Percentiles rank a stretch among this genome's conserved stretches.
Evolutionary conservation across 2,797 vertebrate species (phyloP).

Genomic region (Argya squamiceps): DNA sequence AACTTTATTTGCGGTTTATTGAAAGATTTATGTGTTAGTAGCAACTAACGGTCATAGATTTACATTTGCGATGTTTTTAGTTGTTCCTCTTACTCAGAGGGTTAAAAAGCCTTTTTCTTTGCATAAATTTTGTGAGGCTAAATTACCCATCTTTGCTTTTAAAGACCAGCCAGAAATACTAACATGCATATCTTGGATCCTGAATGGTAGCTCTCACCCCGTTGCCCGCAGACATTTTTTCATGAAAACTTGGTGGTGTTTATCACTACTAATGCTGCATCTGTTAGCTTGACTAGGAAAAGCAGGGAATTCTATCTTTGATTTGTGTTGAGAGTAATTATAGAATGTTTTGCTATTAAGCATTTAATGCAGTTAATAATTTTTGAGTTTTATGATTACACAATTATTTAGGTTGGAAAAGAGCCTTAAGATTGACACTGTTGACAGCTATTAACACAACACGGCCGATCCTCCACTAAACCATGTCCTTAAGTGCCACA

Average conservation of each 20-base stretch:
- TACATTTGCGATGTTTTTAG: neutral
- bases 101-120: neutral
- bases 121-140: neutral
- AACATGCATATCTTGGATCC: neutral
- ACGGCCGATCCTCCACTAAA: neutral
- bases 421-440: neutral
- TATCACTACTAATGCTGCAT: neutral
- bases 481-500: too few species aligned
- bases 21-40: neutral
- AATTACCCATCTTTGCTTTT: neutral
- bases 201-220: accelerated
- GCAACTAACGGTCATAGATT: neutral
- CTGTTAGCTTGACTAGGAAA: neutral
- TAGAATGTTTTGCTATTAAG: neutral
- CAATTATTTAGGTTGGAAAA: neutral
- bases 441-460: neutral
- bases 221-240: neutral
- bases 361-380: neutral
- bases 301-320: neutral
- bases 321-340: neutral
- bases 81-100: neutral
- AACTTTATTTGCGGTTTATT: neutral
- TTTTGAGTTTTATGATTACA: neutral
- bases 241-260: neutral
- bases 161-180: neutral